A percentile compares a stretch with the other conserved stretches of the same genome.
These are phyloP conservation scores for Empidonax traillii DNA, from an alignment of 2,113 vertebrate species.

Conservation along the genomic window DNA sequence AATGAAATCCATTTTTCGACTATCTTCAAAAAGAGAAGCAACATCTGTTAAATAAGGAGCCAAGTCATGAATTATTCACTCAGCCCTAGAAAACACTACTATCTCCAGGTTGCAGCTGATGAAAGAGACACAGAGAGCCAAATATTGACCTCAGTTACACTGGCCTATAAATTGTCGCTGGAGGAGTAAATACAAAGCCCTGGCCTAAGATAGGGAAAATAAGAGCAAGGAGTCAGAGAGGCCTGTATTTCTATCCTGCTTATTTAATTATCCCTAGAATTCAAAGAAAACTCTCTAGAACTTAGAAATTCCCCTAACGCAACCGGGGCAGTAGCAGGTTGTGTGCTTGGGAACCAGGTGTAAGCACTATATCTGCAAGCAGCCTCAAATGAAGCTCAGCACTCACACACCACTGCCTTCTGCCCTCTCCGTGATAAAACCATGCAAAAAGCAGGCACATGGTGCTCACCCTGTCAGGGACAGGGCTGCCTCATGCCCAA, in stretches of 20 bases:
- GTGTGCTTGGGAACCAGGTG: fast-evolving
- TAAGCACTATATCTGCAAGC: background rate
- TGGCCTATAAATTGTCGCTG: background rate
- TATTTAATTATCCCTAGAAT: background rate
- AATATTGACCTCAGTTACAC: background rate
- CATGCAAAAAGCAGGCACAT: fast-evolving
- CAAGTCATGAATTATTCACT: slow-evolving; percentile 37
- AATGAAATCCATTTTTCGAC: background rate
- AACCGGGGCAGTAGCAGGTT: background rate
- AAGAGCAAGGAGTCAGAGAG: background rate
- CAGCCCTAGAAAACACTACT: background rate
- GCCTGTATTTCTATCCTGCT: background rate
- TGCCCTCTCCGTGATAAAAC: background rate
- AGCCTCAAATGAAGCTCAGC: background rate
- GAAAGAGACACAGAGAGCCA: background rate
- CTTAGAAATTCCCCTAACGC: background rate
- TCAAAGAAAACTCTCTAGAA: background rate
- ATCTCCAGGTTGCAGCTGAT: slow-evolving; percentile 7
- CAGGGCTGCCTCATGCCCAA: fast-evolving
- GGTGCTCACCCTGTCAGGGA: fast-evolving
- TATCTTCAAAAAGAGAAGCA: slow-evolving; percentile 5
- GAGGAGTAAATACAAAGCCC: background rate
- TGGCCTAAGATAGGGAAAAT: background rate
- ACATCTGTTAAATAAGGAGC: slow-evolving; percentile 12
- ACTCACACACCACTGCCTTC: fast-evolving